A percentile compares a stretch with the other conserved stretches of the same genome.
Conservation (phyloP, 2,113 vertebrate species). For the Callithrix jacchus region DNA sequence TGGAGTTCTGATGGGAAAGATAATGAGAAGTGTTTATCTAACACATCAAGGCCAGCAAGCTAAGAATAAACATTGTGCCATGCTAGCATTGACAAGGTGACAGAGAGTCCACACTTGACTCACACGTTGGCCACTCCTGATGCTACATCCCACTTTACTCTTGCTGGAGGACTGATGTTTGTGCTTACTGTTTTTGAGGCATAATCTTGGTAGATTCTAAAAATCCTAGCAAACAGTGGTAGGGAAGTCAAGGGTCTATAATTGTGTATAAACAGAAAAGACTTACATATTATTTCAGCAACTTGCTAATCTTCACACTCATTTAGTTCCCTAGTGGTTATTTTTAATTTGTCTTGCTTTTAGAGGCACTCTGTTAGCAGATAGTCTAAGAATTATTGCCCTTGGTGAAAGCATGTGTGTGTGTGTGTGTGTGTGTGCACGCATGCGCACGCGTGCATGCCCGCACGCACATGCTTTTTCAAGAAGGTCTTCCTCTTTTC, state of each 20-base stretch:
- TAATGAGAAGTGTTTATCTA: slow-evolving; percentile 51
- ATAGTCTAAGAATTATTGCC: background rate
- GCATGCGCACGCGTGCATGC: background rate
- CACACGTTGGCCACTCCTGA: fast-evolving
- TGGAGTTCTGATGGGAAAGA: slow-evolving; percentile 20
- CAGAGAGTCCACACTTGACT: background rate
- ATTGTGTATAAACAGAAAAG: background rate
- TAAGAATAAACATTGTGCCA: background rate
- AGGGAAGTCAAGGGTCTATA: background rate
- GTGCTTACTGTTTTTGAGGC: background rate
- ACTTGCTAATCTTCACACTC: background rate
- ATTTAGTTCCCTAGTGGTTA: background rate
- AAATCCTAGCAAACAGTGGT: background rate
- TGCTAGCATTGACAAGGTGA: background rate
- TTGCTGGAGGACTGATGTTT: background rate
- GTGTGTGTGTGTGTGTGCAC: background rate
- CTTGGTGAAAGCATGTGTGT: background rate
- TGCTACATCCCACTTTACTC: background rate
- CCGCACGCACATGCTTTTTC: background rate
- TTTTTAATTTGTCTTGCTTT: background rate
- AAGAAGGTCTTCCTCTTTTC: background rate
- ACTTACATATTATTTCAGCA: background rate
- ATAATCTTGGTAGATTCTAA: background rate
- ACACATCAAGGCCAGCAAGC: background rate
- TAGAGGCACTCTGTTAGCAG: background rate